Conservation (phyloP, 2,113 vertebrate species). For the Chrysochloris asiatica region DNA sequence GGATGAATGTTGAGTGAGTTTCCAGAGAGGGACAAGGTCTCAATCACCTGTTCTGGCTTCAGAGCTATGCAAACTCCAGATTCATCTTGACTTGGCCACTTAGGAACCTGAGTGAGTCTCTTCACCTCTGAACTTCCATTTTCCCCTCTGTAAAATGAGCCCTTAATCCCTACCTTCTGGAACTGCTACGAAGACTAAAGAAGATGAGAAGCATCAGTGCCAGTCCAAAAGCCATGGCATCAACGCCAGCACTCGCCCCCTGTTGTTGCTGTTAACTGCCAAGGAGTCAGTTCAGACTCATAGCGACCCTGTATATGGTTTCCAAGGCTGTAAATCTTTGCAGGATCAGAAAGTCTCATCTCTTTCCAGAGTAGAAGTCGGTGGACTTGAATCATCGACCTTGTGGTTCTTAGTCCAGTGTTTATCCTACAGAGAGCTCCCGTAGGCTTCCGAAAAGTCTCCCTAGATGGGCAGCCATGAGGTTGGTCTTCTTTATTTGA, state of each 20-base stretch:
- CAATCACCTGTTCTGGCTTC: neutral
- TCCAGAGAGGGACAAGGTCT: neutral
- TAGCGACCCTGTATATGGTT: neutral
- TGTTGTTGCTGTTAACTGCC: too few relatives aligned
- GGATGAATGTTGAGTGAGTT: neutral
- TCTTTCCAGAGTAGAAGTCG: neutral
- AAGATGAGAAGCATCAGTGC: neutral
- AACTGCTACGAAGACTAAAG: neutral
- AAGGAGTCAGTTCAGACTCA: neutral
- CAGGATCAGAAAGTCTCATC: too few relatives aligned
- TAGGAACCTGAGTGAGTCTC: neutral
- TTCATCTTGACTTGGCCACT: neutral
- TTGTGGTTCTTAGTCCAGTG: neutral
- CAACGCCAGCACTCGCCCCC: neutral
- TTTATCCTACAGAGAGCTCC: neutral
- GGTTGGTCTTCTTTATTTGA: neutral
- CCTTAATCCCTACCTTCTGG: neutral
- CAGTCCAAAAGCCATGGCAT: neutral
- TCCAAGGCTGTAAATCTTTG: neutral
- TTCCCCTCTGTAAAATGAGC: neutral
- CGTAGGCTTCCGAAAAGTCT: accelerated
- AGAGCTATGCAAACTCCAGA: neutral
- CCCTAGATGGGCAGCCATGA: neutral
- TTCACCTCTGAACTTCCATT: neutral
- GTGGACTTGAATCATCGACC: neutral